Evolutionary conservation across 2,797 vertebrate species (phyloP).

Genomic region (Enteromius treurensis): DNA sequence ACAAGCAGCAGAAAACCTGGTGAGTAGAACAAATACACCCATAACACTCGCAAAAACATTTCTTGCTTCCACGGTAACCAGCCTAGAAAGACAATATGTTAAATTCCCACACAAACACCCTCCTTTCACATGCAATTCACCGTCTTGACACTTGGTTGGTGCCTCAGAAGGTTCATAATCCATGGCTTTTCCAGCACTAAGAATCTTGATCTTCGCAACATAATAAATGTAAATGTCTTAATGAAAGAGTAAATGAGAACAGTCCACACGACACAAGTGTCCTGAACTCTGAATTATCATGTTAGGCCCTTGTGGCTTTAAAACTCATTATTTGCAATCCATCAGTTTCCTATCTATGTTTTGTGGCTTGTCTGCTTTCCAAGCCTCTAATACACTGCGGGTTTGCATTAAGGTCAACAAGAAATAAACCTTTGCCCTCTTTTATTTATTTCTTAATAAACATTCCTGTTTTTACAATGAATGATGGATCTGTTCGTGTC

Average conservation of each 20-base stretch:
- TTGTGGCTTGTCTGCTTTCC: constrained; percentile 1
- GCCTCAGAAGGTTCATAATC: constrained; percentile 1
- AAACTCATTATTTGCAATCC: constrained; percentile 12
- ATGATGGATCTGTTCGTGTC: neutral
- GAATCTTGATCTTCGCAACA: neutral
- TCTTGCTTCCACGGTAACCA: neutral
- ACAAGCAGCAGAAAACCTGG: constrained; percentile 2
- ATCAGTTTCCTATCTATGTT: neutral
- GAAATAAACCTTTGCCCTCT: neutral
- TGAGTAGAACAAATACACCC: neutral
- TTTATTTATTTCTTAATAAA: neutral
- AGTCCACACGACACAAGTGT: neutral
- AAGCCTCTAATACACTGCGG: constrained; percentile 11
- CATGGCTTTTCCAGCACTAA: constrained; percentile 1
- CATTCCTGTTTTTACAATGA: constrained; percentile 3
- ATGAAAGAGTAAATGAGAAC: constrained; percentile 1
- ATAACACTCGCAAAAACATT: neutral
- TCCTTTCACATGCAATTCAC: neutral
- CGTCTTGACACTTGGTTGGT: neutral
- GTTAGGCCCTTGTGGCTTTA: constrained; percentile 10
- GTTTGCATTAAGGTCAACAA: neutral
- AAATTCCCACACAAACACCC: neutral
- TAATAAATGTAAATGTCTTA: neutral
- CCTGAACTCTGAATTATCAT: neutral
- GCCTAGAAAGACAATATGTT: neutral